Conservation (phyloP, 2,888 invertebrate species). For the Lasioglossum figueresi region DNA sequence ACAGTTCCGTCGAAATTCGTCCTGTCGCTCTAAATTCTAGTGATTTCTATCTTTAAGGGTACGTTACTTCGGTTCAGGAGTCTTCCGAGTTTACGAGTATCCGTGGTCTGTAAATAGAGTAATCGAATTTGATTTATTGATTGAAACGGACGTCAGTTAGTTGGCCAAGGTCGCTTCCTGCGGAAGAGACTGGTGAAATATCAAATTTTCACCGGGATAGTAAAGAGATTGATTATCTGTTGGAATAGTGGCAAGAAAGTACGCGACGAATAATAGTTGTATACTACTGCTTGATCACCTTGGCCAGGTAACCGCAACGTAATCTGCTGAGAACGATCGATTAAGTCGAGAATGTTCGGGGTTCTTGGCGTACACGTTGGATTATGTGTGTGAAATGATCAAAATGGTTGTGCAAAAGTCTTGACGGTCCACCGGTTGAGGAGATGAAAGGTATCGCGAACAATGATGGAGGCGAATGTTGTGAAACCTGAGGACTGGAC, state of each 20-base stretch:
- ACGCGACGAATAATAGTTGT: not conserved
- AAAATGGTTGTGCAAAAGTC: slow-evolving; percentile 56
- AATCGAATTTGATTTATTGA: slow-evolving; percentile 12
- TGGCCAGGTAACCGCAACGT: not conserved
- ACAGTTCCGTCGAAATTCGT: not conserved
- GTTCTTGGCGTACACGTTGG: slow-evolving; percentile 9
- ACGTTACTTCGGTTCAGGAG: slow-evolving; percentile 26
- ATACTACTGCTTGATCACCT: not conserved
- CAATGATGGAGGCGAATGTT: slow-evolving; percentile 37
- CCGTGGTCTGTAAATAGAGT: slow-evolving; percentile 43
- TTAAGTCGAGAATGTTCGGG: not conserved
- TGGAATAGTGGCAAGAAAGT: not conserved
- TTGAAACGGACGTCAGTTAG: not conserved
- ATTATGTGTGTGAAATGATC: slow-evolving; percentile 30
- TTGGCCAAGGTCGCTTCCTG: not conserved
- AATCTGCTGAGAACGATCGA: not conserved
- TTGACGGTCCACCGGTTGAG: slow-evolving; percentile 36
- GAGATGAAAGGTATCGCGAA: slow-evolving; percentile 27
- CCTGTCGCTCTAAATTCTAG: not conserved
- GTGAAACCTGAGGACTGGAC: slow-evolving; percentile 43
- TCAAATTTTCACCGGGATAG: not conserved
- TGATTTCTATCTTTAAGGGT: not conserved
- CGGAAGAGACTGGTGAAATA: not conserved
- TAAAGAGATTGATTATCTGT: not conserved
- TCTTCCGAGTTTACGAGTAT: slow-evolving; percentile 54